These are phyloP conservation scores for Chrysoperla carnea DNA, from an alignment of 1,140 invertebrate species.

Conservation along the genomic window DNA sequence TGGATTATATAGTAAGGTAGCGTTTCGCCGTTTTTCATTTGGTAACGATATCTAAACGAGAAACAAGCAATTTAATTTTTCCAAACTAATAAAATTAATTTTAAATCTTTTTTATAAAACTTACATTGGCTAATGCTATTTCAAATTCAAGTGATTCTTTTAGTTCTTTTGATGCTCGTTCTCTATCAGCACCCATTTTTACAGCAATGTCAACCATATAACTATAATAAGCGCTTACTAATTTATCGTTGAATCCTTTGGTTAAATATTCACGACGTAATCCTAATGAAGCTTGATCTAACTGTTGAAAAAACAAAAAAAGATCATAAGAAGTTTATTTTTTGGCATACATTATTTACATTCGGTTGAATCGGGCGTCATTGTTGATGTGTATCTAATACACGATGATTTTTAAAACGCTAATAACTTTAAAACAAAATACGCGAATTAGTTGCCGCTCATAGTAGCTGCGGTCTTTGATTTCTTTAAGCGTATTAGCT, in stretches of 20 bases:
- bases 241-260: conserved; percentile 61
- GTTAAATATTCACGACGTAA: conserved; percentile 77
- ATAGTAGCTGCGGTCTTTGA: no score
- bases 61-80: conserved; percentile 1
- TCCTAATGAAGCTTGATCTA: conserved; percentile 84
- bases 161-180: conserved; percentile 52
- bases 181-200: conserved; percentile 63
- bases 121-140: conserved; percentile 82
- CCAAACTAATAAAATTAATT: neutral
- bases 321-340: no score
- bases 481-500: no score
- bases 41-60: conserved; percentile 65
- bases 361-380: no score
- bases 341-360: no score
- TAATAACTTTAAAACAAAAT: no score
- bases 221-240: conserved; percentile 60
- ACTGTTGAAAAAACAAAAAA: conserved; percentile 26
- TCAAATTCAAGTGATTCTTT: conserved; percentile 78
- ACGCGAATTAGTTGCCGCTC: no score
- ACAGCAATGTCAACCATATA: conserved; percentile 80
- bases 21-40: conserved; percentile 78
- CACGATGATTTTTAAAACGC: no score
- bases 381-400: no score
- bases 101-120: conserved; percentile 14
- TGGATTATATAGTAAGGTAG: conserved; percentile 78